Conservation (phyloP, 2,888 invertebrate genomes). For the Automeris io region DNA sequence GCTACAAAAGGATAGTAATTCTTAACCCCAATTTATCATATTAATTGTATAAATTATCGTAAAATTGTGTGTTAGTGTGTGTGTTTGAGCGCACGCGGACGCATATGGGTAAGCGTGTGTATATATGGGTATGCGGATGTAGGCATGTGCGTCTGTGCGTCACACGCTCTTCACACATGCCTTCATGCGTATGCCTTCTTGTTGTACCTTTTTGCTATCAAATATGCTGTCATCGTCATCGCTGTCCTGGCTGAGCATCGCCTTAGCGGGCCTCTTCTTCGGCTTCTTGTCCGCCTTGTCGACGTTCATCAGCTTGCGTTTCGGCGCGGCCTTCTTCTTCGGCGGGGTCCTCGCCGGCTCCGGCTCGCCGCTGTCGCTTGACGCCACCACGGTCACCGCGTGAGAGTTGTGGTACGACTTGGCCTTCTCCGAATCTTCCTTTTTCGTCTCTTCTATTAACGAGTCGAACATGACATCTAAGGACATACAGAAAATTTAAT, state of each 20-base stretch:
- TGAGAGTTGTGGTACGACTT: conserved; percentile 21
- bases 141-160: too few species aligned
- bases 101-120: too few species aligned
- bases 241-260: conserved; percentile 42
- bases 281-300: conserved; percentile 48
- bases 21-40: too few species aligned
- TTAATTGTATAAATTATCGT: too few species aligned
- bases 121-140: too few species aligned
- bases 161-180: too few species aligned
- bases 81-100: too few species aligned
- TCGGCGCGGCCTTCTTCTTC: conserved; percentile 53
- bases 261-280: conserved; percentile 58
- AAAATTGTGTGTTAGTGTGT: too few species aligned
- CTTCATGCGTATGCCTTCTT: too few species aligned
- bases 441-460: conserved; percentile 65
- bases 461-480: conserved; percentile 72
- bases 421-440: conserved; percentile 34
- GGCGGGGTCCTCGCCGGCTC: conserved; percentile 25
- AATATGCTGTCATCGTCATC: conserved; percentile 70
- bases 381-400: conserved; percentile 27
- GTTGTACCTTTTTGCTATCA: conserved; percentile 65
- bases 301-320: conserved; percentile 43
- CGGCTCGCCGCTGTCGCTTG: conserved; percentile 40
- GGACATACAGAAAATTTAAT: conserved; percentile 12
- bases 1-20: too few species aligned